Base-by-base conservation (phyloP, 2,113 vertebrate genomes). In the Brachyhypopomus occidentalis region DNA sequence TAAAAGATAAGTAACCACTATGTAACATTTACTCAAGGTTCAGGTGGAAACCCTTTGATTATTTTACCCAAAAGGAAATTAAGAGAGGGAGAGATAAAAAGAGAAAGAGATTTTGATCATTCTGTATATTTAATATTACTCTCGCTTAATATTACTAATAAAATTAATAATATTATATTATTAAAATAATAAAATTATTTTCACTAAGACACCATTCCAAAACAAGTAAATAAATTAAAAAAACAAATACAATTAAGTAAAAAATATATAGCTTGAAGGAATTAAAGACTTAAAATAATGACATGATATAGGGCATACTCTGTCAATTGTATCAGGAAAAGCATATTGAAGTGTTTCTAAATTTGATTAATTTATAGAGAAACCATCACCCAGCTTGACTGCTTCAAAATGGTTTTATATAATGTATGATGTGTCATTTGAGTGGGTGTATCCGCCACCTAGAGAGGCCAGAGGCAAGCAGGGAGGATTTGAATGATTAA, bases 1-100 rank as follows among this genome's bases (percentile, higher is more conserved):
- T 84, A 84, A 82, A 85, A 84, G 72, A 84, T 79, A 87, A 85
- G 77, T 77, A 56, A 81, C 73, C 85, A 78, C 75, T 72, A 56
- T 78, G 76, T 78, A 78, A 82, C 84, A 85, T 85, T 85, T 81
- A 82, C 79, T 27, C 75, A 72, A 77, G 30, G 70, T 84, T 63
- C 66, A 58, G 63, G 60, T 70, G 14, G 70, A 75, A 69, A 77
- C 41, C 52, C 71, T 22, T 20, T 22, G 45, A 55, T 60, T 78
- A 77, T 83, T 83, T 67, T 34, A 81, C 36, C 27, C 27, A 58
- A 75, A 58, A 67, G 45, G 30, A 81, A 72, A 81, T 69, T 67
- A 75, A 67, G 30, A 19, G 36, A 19, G 66, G n/a, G 7, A 9
- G 30, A 38, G 27, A 38, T 3, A 16, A 3, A 34, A 2, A 17